Conservation (phyloP, 92 coral and sea anemone genomes). For the Umimayanthus chanpuru region DNA sequence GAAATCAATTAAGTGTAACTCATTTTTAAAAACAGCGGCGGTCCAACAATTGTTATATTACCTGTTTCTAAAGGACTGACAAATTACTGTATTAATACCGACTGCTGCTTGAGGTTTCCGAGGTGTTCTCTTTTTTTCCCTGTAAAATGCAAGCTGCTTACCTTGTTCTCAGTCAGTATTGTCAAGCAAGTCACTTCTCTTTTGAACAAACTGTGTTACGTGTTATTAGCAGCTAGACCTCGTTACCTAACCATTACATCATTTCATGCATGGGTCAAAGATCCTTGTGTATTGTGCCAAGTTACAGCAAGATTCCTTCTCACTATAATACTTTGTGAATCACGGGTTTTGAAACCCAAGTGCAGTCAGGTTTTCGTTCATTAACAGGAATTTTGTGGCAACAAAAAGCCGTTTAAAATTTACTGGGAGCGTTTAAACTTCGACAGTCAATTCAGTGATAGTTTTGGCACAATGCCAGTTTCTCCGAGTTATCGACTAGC, state of each 20-base stretch:
- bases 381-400: neutral
- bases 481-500: neutral
- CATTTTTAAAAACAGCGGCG: slow-evolving; percentile 15
- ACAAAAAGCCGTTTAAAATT: neutral
- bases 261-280: slow-evolving; percentile 80
- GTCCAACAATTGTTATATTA: slow-evolving; percentile 1
- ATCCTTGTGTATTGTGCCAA: slow-evolving; percentile 41
- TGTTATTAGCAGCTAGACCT: slow-evolving; percentile 11
- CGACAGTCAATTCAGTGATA: neutral
- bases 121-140: neutral
- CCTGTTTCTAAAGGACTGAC: slow-evolving; percentile 27
- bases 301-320: slow-evolving; percentile 1
- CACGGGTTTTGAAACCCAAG: neutral
- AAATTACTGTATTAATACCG: neutral
- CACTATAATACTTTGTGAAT: neutral
- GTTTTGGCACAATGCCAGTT: neutral
- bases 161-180: neutral
- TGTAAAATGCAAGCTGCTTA: slow-evolving; percentile 1
- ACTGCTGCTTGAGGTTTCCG: neutral
- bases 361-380: neutral
- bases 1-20: neutral
- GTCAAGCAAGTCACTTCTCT: slow-evolving; percentile 3
- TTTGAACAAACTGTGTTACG: slow-evolving; percentile 5
- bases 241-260: slow-evolving; percentile 81
- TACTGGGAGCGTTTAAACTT: neutral